Evolutionary conservation across 2,797 vertebrate genomes (phyloP), one percentile per base, ranked within the genome.

Genomic region (Artibeus lituratus): DNA sequence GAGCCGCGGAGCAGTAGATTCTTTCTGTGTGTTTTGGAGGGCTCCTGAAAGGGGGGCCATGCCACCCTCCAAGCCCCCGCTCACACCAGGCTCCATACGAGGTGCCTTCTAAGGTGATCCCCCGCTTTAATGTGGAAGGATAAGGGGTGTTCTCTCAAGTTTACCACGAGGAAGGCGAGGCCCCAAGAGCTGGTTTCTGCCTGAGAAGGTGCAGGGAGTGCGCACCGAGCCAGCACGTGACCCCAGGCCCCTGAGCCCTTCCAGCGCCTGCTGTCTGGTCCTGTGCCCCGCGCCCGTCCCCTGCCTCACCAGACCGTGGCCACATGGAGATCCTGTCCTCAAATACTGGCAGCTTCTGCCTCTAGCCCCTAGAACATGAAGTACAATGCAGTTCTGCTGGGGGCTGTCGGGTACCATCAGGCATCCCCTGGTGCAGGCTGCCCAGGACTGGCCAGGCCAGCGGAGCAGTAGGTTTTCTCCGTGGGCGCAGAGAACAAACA

Each of bases 231-330:
- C 15, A 22, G 21, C 42, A 8, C 0, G 47, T 2, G 55, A 32
- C 44, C 77, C 44, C 76, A 74, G 21, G 21, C 84, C 49, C 1
- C 37, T 29, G 44, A 86, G 65, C 81, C 44, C 62, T 80, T 74
- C 15, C 19, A 12, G 80, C 12, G 18, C 15, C 0, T 24, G 55
- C 62, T 6, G 0, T 59, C 49, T 44, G 78, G 22, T 18, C 62
- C 42, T 5, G 4, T 7, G 32, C 15, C 59, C 59, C 39, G 32
- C 7, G 0, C 21, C 76, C n/a, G 19, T 21, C 29, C 53, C 39
- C 26, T 1, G 16, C 72, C 24, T 32, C 1, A 0, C 53, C 74
- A 47, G 78, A 44, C 39, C 1, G 1, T 7, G 62, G 35, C 29
- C 42, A 9, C 10, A 0, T 0, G 0, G 39, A 29, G 72, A 2